Conservation (phyloP, 2,888 invertebrate genomes). For the Cerceris rybyensis region DNA sequence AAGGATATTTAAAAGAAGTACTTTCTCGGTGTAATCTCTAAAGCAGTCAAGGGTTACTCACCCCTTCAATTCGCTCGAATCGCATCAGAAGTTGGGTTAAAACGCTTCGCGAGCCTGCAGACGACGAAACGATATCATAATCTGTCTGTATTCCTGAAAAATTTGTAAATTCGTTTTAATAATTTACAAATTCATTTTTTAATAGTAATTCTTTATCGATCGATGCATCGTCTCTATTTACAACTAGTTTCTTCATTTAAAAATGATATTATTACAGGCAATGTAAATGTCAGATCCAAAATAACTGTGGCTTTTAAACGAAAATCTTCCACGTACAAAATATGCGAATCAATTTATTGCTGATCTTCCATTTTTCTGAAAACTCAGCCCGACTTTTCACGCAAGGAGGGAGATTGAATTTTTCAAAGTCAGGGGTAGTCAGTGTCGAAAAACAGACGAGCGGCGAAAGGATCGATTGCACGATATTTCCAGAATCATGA, state of each 20-base stretch:
- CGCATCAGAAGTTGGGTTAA: conserved; percentile 31
- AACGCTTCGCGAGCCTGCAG: conserved; percentile 24
- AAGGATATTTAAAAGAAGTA: neutral
- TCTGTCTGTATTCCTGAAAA: neutral
- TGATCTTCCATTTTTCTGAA: conserved; percentile 6
- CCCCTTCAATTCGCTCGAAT: conserved; percentile 35
- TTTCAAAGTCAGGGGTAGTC: conserved; percentile 48
- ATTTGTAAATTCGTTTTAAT: neutral
- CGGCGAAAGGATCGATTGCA: conserved; percentile 42
- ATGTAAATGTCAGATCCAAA: neutral
- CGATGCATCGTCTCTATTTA: neutral
- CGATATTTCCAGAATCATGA: conserved; percentile 31
- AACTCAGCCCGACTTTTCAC: neutral
- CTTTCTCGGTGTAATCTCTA: conserved; percentile 16
- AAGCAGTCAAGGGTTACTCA: conserved; percentile 5
- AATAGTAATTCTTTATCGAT: too few relatives aligned
- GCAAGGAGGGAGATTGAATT: conserved; percentile 16
- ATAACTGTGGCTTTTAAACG: neutral
- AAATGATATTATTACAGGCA: neutral
- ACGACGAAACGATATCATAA: neutral
- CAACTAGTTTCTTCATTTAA: neutral
- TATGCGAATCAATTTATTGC: neutral
- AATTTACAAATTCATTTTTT: too few relatives aligned
- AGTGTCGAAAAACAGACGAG: conserved; percentile 37
- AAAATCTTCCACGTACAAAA: neutral